These are phyloP conservation scores for human (Homo sapiens) DNA, from an alignment of 2,113 vertebrate genomes.

Conservation along the genomic window GRCh38 chr22:45650501-45651000, in stretches of 20 bases:
- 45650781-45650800: not conserved
- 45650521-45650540: not conserved
- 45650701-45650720: accelerated
- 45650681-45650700: not conserved
- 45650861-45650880: accelerated
- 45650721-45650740: not conserved
- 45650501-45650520: too few relatives aligned
- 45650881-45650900: not conserved
- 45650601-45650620: not conserved
- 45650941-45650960: not conserved
- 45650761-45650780: accelerated
- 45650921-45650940: not conserved
- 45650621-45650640: accelerated
- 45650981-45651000: too few relatives aligned
- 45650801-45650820: accelerated
- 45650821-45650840: accelerated
- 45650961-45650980: accelerated
- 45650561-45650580: not conserved
- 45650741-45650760: not conserved
- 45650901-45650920: not conserved
- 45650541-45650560: not conserved
- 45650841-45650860: not conserved
- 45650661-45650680: accelerated
- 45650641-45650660: not conserved
- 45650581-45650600: too few relatives aligned